These are phyloP conservation scores for Pogonomyrmex barbatus DNA, from an alignment of 1,140 invertebrate genomes.

Conservation along the genomic window DNA sequence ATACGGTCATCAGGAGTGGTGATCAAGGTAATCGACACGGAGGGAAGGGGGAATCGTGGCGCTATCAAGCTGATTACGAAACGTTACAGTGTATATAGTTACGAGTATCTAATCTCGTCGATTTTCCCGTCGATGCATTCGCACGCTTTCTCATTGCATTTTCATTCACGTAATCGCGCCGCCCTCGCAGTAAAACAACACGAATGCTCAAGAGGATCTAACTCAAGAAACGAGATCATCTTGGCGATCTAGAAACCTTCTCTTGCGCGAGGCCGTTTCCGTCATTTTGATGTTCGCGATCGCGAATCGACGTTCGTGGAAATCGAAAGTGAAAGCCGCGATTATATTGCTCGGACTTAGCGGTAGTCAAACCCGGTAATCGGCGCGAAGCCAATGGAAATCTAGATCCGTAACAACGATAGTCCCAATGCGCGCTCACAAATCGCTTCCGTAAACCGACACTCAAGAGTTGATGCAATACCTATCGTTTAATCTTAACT, in stretches of 20 bases:
- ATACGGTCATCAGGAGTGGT: conserved; percentile 80
- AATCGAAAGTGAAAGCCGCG: conserved; percentile 82
- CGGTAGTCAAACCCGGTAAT: conserved; percentile 71
- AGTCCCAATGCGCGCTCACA: background rate
- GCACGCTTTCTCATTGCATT: conserved; percentile 25
- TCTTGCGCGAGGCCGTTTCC: conserved; percentile 25
- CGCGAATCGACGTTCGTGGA: conserved; percentile 64
- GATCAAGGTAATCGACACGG: conserved; percentile 36
- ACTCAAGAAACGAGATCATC: conserved; percentile 20
- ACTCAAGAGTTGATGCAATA: background rate
- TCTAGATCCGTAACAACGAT: conserved; percentile 70
- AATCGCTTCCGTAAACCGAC: conserved; percentile 67
- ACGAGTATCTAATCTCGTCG: conserved; percentile 22
- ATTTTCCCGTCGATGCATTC: conserved; percentile 2
- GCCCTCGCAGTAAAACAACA: background rate
- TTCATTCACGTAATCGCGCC: conserved; percentile 23
- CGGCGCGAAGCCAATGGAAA: conserved; percentile 75
- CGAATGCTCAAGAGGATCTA: background rate
- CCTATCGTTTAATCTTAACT: conserved; percentile 8
- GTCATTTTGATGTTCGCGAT: conserved; percentile 32
- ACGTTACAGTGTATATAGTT: conserved; percentile 73
- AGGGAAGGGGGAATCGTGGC: conserved; percentile 76
- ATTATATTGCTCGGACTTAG: conserved; percentile 69
- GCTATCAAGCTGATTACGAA: conserved; percentile 83
- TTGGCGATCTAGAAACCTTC: conserved; percentile 18